Evolutionary conservation across 2,113 vertebrate species (phyloP), one percentile per base, ranked within the genome.

Genomic region (Aleadryas rufinucha): DNA sequence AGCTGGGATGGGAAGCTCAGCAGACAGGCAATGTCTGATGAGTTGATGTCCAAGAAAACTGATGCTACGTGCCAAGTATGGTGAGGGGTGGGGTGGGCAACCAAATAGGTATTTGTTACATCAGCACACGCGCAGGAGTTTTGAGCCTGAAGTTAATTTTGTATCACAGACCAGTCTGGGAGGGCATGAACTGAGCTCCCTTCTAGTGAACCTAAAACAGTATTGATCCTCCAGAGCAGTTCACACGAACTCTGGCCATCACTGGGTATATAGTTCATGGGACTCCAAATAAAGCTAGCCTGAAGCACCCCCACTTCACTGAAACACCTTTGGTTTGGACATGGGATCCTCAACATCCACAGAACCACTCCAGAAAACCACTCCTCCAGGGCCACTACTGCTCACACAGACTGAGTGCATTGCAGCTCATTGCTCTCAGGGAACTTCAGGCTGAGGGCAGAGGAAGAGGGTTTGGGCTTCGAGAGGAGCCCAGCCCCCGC

Each of bases 401-500:
- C 37, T 80, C 50, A 35, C 0, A 1, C 13, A 77, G 47, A 44
- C 27, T 0, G 1, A 76, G 52, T 3, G 1, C 49, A 33, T 56
- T 61, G 50, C 10, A 2, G 41, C 35, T 85, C 42, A 30, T 4
- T 93, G 41, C 33, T 53, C 35, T 60, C 44, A 83, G 65, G 57
- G 72, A 80, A 54, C 44, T 79, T 83, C 16, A 44, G 24, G 50
- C 41, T 2, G 6, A 14, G 23, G 9, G 19, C 42, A 83, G 41
- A 92, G 59, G 53, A 83, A 77, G 71, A 90, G 28, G 20, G 10
- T 45, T 86, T 2, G 7, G 37, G 63, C 66, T 83, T 86, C 91
- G 89, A 96, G 61, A 59, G 49, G 22, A 93, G 59, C 91, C 75
- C 50, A 84, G 71, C 20, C 45, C 41, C 59, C 16, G 69, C 84